Base-by-base conservation (phyloP, 2,113 vertebrate species). In the Motacilla alba region DNA sequence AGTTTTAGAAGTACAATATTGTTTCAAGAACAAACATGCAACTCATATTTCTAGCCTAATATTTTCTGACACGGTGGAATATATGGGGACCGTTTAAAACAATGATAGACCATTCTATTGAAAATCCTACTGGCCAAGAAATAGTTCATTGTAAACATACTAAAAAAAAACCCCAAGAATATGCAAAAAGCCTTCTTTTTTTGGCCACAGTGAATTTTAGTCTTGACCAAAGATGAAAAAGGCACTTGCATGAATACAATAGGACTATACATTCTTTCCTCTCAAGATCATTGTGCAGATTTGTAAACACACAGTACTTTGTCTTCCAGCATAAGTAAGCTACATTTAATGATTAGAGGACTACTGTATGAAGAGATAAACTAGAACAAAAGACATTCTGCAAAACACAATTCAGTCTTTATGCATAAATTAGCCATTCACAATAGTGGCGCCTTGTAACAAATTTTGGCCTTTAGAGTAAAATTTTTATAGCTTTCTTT, bases 291-390 rank as follows among this genome's bases (percentile, higher is more conserved):
- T 50, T 83, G 33, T 59, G 70, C 46, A 85, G 70, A 96, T 95
- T 89, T 87, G 85, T 93, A 96, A 97, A 95, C 72, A 94, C 2
- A 4, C 55, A 87, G 64, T 74, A 67, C 60, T 95, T 66, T 81
- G 92, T 90, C 82, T 94, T 89, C 49, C 28, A 83, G 56, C 26
- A 39, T 39, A 93, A 95, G 62, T 80, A 91, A 94, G 93, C 75
- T 76, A 35, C 27, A 88, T 26, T 91, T 70, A 73, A 83, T 69
- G 33, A 86, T 77, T 49, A 52, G 56, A 72, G 22, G 27, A 89
- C 59, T 81, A 74, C 31, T 91, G 44, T 56, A 75, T 74, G 59
- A 87, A 89, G 64, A 94, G 83, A 96, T 67, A 94, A 94, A 92
- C 30, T 81, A 72, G 44, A 94, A 90, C 44, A 94, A 94, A 89